These are phyloP conservation scores for Chloroclysta siterata DNA, from an alignment of 2,888 invertebrate genomes.

Conservation along the genomic window DNA sequence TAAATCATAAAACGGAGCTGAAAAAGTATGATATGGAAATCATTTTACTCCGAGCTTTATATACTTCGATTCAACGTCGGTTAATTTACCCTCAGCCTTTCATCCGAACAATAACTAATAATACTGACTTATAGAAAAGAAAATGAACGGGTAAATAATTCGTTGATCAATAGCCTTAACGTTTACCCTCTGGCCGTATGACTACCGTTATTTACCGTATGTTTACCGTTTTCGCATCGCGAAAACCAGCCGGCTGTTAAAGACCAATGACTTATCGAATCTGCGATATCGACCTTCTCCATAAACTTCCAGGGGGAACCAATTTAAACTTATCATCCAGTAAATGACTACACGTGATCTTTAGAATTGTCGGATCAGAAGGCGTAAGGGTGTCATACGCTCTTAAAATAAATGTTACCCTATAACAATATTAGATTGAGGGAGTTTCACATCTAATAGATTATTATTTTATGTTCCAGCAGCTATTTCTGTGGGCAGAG, in stretches of 20 bases:
- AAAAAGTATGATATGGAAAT: constrained; percentile 20
- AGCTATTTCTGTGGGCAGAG: constrained; percentile 38
- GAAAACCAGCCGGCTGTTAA: no score
- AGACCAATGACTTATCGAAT: not conserved
- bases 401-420: not conserved
- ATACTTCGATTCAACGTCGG: constrained; percentile 41
- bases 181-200: no score
- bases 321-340: no score
- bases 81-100: constrained; percentile 48
- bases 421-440: not conserved
- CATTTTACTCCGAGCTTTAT: constrained; percentile 34
- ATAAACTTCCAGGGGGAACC: no score
- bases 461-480: not conserved
- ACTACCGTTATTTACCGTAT: no score
- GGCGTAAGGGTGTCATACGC: no score
- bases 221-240: no score
- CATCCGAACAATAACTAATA: no score
- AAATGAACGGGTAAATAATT: not conserved
- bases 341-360: no score
- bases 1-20: constrained; percentile 8
- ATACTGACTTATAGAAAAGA: not conserved
- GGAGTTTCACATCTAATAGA: constrained; percentile 5
- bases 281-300: no score
- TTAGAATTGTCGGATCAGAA: no score
- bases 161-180: no score